Evolutionary conservation across 2,888 invertebrate species (phyloP).

Genomic region (Hylaea fasciaria): DNA sequence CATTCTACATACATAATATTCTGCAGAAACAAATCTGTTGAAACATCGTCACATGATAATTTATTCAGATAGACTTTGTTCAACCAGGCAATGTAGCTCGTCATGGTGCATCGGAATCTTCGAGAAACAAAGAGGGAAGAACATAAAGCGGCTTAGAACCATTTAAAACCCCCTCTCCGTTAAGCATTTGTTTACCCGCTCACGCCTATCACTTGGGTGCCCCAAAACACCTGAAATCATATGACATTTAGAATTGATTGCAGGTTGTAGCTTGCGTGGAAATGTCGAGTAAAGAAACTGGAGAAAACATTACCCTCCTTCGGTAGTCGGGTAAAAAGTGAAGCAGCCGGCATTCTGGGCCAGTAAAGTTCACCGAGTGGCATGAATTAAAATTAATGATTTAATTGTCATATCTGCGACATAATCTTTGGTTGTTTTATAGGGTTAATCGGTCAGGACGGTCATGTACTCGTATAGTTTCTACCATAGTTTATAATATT

Average conservation of each 20-base stretch:
- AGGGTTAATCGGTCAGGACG: conserved; percentile 6
- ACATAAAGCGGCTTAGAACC: no score
- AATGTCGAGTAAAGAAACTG: conserved; percentile 63
- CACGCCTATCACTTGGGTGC: conserved; percentile 35
- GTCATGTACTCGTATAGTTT: neutral
- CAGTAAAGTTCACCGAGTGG: conserved; percentile 40
- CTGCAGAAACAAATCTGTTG: no score
- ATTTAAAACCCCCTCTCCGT: no score
- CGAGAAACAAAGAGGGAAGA: no score
- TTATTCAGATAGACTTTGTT: no score
- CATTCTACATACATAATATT: no score
- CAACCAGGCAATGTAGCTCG: no score
- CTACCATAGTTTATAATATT: neutral
- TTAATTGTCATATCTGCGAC: conserved; percentile 17
- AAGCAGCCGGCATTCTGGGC: conserved; percentile 44
- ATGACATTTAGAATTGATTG: conserved; percentile 81
- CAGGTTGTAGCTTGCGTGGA: conserved; percentile 57
- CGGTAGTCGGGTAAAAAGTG: no score
- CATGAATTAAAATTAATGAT: conserved; percentile 32
- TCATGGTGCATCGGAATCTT: no score
- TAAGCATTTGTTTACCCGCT: no score
- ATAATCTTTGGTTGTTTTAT: conserved; percentile 10
- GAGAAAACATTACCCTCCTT: no score
- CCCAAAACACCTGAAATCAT: conserved; percentile 58
- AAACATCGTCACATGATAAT: no score